These are phyloP conservation scores for Plestiodon gilberti DNA, from an alignment of 2,113 vertebrate genomes.

Conservation along the genomic window DNA sequence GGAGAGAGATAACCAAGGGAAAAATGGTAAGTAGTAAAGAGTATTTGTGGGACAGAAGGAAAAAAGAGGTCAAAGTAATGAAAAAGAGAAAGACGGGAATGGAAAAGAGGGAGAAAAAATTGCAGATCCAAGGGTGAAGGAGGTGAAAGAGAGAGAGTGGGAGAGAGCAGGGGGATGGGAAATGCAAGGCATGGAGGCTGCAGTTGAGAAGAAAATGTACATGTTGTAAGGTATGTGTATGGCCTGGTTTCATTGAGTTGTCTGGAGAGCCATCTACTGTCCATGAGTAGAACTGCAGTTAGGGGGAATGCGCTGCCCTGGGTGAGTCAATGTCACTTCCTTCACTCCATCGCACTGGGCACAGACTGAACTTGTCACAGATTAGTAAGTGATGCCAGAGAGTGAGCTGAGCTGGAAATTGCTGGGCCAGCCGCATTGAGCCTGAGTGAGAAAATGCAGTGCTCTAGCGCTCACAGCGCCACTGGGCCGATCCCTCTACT, in stretches of 20 bases:
- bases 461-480: neutral
- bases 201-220: neutral
- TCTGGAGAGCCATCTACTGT: neutral
- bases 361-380: constrained; percentile 13
- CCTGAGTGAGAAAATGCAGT: neutral
- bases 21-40: neutral
- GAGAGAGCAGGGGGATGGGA: constrained; percentile 22
- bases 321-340: constrained; percentile 6
- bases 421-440: constrained; percentile 6
- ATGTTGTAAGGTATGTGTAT: neutral
- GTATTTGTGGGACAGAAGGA: neutral
- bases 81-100: neutral
- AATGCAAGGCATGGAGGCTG: neutral
- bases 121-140: neutral
- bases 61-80: neutral
- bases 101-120: neutral
- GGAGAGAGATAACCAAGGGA: neutral
- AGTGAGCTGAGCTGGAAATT: constrained; percentile 4
- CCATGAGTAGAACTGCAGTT: neutral
- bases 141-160: neutral
- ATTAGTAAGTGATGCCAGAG: constrained; percentile 15
- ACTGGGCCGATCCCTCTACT: neutral
- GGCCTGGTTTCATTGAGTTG: neutral
- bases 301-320: neutral
- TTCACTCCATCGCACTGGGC: neutral